These are phyloP conservation scores for Hipparchia semele DNA, from an alignment of 2,888 invertebrate species.

Conservation along the genomic window DNA sequence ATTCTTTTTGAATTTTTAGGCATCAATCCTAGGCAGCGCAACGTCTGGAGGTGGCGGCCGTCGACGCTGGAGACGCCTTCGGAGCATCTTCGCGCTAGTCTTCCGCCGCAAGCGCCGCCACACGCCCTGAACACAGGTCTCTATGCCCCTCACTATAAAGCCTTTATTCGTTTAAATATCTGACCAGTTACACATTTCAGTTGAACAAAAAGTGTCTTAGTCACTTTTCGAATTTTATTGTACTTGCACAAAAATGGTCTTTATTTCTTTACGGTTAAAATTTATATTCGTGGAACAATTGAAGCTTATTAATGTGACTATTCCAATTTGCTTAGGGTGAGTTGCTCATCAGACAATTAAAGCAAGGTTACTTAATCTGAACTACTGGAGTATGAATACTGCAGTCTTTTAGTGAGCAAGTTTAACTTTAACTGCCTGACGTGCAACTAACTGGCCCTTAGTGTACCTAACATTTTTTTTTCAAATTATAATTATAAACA, in stretches of 20 bases:
- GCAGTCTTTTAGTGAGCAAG: too few relatives aligned
- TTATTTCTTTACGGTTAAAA: neutral
- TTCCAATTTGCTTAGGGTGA: too few relatives aligned
- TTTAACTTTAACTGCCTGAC: too few relatives aligned
- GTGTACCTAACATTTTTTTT: neutral
- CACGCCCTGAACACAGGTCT: slow-evolving; percentile 50
- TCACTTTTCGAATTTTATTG: neutral
- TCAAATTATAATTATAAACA: neutral
- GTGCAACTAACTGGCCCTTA: too few relatives aligned
- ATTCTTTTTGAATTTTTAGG: slow-evolving; percentile 50
- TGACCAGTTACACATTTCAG: slow-evolving; percentile 10
- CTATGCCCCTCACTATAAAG: slow-evolving; percentile 4
- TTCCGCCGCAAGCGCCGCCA: slow-evolving; percentile 85
- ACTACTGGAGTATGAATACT: too few relatives aligned
- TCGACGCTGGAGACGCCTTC: slow-evolving; percentile 91
- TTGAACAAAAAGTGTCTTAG: neutral
- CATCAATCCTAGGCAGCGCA: slow-evolving; percentile 77
- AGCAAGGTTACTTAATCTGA: too few relatives aligned
- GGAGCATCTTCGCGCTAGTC: slow-evolving; percentile 92
- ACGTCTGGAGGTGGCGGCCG: slow-evolving; percentile 83
- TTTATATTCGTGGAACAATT: neutral
- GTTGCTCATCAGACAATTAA: too few relatives aligned
- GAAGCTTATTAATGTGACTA: too few relatives aligned
- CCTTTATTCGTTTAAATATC: slow-evolving; percentile 13
- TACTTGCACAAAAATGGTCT: neutral